phyloP scores from a whole-genome alignment of 1,140 invertebrate species.

The Eumaeus atala region DNA sequence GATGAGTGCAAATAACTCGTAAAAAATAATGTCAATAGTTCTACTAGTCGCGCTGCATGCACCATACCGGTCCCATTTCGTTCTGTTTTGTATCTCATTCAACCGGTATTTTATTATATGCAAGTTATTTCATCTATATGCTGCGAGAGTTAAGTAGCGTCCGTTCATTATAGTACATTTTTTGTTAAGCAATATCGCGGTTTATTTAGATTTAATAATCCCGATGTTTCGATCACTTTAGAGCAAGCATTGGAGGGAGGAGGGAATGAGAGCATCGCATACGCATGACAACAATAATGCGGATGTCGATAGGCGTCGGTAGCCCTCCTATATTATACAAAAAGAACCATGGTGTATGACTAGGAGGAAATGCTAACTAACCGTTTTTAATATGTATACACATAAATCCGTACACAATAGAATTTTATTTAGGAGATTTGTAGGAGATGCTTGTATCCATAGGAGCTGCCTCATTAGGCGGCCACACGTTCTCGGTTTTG shows the following conservation, averaged over 20 bases:
- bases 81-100: constrained; percentile 7
- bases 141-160: constrained; percentile 14
- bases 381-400: too few species aligned
- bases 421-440: constrained; percentile 2
- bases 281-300: too few species aligned
- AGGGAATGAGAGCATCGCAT: too few species aligned
- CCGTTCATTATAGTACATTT: not conserved
- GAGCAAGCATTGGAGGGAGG: too few species aligned
- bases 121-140: constrained; percentile 23
- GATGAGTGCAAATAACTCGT: constrained; percentile 37
- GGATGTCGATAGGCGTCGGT: too few species aligned
- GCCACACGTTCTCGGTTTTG: constrained; percentile 38
- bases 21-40: constrained; percentile 37
- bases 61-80: constrained; percentile 9
- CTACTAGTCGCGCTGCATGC: constrained; percentile 15
- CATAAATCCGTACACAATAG: not conserved
- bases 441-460: constrained; percentile 20
- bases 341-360: too few species aligned
- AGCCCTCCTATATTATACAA: too few species aligned
- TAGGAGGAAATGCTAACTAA: too few species aligned
- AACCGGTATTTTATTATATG: constrained; percentile 19
- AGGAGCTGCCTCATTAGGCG: constrained; percentile 56
- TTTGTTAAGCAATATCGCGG: too few species aligned
- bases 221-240: too few species aligned
- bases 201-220: too few species aligned